Conservation (phyloP, 2,888 invertebrate species). For the Noctua comes region DNA sequence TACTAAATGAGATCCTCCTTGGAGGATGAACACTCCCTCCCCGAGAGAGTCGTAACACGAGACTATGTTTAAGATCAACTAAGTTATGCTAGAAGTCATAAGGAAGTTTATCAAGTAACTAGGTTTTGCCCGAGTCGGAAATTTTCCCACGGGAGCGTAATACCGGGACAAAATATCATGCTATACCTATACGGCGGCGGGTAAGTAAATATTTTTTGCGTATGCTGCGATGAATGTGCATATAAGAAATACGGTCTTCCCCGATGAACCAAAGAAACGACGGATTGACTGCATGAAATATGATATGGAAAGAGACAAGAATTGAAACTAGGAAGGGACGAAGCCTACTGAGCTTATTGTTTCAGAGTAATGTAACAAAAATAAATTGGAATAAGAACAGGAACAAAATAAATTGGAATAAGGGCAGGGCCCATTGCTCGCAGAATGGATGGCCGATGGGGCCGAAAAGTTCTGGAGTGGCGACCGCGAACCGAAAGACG, state of each 20-base stretch:
- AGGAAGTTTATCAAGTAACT: not conserved
- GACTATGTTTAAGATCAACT: conserved; percentile 4
- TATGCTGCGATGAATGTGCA: not conserved
- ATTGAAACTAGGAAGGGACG: not conserved
- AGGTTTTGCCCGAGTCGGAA: not conserved
- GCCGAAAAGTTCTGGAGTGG: too few relatives aligned
- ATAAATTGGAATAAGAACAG: too few relatives aligned
- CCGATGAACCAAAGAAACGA: not conserved
- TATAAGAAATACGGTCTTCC: not conserved
- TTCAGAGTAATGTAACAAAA: too few relatives aligned
- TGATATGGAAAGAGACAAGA: too few relatives aligned
- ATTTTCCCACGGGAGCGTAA: not conserved
- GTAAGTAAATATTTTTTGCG: not conserved
- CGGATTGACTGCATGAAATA: too few relatives aligned
- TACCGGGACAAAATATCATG: not conserved
- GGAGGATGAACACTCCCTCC: not conserved
- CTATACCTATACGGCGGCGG: too few relatives aligned
- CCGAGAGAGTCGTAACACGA: not conserved
- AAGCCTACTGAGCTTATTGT: not conserved
- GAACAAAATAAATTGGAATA: too few relatives aligned
- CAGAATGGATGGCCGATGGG: too few relatives aligned
- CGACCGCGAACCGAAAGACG: too few relatives aligned
- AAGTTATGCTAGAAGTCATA: conserved; percentile 6
- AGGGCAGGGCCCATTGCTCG: too few relatives aligned
- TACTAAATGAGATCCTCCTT: not conserved